These are phyloP conservation scores for Erebia palarica DNA, from an alignment of 2,888 invertebrate genomes.

Conservation along the genomic window DNA sequence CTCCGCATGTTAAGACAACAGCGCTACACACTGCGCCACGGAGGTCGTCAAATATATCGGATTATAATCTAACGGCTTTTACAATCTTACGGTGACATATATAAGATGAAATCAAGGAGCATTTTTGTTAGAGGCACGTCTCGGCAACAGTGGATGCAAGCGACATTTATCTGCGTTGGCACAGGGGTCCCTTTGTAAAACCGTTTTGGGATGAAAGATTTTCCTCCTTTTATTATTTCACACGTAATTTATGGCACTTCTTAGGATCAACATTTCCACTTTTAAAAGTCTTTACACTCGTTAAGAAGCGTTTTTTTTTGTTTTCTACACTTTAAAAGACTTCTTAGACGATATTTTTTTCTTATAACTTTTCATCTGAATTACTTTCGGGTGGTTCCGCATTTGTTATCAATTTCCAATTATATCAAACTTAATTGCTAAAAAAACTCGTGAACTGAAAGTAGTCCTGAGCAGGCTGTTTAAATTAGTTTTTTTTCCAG, in stretches of 20 bases:
- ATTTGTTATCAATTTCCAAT: background rate
- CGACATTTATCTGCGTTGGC: constrained; percentile 67
- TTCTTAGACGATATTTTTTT: background rate
- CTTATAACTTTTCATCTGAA: background rate
- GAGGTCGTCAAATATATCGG: no score
- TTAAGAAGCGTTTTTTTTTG: constrained; percentile 45
- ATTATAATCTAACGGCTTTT: no score
- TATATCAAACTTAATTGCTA: background rate
- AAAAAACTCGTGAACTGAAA: no score
- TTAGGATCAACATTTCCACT: constrained; percentile 48
- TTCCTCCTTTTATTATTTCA: constrained; percentile 75
- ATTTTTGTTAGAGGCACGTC: constrained; percentile 68
- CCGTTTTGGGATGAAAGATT: constrained; percentile 72
- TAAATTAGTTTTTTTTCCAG: background rate
- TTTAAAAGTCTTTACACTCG: constrained; percentile 35
- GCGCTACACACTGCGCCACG: no score
- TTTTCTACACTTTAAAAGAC: constrained; percentile 37
- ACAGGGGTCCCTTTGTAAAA: constrained; percentile 67
- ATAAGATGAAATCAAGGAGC: constrained; percentile 38
- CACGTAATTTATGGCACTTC: constrained; percentile 74
- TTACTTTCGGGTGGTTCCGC: background rate
- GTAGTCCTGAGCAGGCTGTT: no score
- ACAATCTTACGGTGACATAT: no score
- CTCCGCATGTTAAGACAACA: no score
- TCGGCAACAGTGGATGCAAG: constrained; percentile 65